Base-by-base conservation (phyloP, 1,140 invertebrate species). In the Zaprionus nigranus region DNA sequence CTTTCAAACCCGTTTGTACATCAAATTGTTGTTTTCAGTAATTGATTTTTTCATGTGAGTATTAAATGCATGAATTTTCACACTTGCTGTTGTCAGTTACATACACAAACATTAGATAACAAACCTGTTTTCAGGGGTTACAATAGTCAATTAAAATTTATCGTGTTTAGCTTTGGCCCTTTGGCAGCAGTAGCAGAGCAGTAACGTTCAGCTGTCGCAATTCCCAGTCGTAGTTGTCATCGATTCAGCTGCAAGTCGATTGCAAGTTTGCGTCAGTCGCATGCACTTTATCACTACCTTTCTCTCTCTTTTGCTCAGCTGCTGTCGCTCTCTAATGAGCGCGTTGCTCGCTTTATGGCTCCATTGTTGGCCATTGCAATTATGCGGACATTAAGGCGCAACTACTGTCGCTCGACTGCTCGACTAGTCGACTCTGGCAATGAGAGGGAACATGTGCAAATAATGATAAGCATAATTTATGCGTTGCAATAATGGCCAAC, bases 401-500 rank as follows among this genome's bases (percentile, higher is more conserved):
- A 20, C 58, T 46, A 17, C 40, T n/a, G n/a, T n/a, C n/a, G n/a
- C n/a, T 43, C 40, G 15, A 40, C 15, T 15, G 38, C 38, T 40
- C 38, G 38, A 40, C 38, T 40, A 40, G 38, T 40, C 40, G n/a
- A 46, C 40, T 46, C 40, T 46, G 40, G n/a, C 57, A 66, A 65
- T 66, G 68, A 24, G 38, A 43, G 49, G 60, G 72, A 87, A 81
- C 84, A 90, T 90, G 81, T 88, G 84, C 78, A 79, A 81, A 87
- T 88, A 87, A 83, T 81, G 84, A 87, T 87, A 87, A 87, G 74
- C 84, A 84, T 87, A 87, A 84, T 87, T 90, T 88, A 87, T 84
- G 78, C 64, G 36, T 74, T 61, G 65, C 60, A 54, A 79, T 78
- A 81, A 84, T 75, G 78, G 81, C 74, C n/a, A 73, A 79, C 57